Conservation (phyloP, 2,797 vertebrate species). For the Cynopterus sphinx region DNA sequence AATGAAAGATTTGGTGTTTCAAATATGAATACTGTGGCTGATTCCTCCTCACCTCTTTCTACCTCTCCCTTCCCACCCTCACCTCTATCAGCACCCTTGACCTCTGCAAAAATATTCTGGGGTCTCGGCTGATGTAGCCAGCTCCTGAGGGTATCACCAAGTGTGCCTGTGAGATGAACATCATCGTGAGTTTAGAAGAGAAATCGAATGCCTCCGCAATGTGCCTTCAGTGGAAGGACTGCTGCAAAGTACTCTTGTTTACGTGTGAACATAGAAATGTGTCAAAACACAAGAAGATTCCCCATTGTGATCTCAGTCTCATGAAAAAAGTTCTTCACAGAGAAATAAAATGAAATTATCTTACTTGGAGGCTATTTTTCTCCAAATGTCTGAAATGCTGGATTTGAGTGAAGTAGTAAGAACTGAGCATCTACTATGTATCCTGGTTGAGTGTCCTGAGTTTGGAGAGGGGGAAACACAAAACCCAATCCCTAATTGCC, state of each 20-base stretch:
- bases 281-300: not conserved
- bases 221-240: not conserved
- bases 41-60: not conserved
- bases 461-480: not conserved
- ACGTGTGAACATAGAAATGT: not conserved
- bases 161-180: not conserved
- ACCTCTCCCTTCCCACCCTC: not conserved
- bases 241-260: not conserved
- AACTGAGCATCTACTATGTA: not conserved
- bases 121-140: not conserved
- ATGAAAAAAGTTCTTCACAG: not conserved
- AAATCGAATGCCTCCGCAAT: not conserved
- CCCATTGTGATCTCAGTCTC: not conserved
- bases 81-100: not conserved
- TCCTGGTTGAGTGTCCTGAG: fast-evolving
- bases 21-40: slow-evolving; percentile 35
- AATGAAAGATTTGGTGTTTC: slow-evolving; percentile 56
- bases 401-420: not conserved
- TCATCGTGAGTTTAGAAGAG: not conserved
- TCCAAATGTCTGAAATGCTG: not conserved
- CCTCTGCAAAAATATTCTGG: not conserved
- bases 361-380: not conserved
- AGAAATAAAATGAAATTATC: not conserved
- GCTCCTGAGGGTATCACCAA: fast-evolving
- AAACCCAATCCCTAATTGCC: not conserved